phyloP scores from a whole-genome alignment of 1,140 invertebrate genomes.

The Aphaenogaster floridana region DNA sequence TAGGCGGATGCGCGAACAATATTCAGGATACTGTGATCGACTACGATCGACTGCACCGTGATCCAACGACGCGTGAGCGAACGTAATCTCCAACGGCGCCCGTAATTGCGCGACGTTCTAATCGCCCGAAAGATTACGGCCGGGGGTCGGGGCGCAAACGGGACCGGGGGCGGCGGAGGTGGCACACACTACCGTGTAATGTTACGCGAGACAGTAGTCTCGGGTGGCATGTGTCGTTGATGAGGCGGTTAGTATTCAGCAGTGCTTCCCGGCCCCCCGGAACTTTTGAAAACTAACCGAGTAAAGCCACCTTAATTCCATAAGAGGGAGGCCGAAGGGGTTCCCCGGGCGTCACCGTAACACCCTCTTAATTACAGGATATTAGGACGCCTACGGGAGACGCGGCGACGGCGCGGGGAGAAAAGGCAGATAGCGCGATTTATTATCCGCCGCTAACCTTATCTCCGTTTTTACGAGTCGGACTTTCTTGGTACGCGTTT shows the following conservation, averaged over 20 bases:
- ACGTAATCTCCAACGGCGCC: slow-evolving; percentile 62
- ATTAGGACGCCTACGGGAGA: slow-evolving; percentile 80
- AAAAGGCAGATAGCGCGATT: slow-evolving; percentile 74
- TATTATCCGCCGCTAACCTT: slow-evolving; percentile 73
- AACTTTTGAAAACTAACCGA: slow-evolving; percentile 86
- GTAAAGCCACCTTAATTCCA: slow-evolving; percentile 86
- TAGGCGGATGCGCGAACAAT: not conserved
- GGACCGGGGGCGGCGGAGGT: slow-evolving; percentile 63
- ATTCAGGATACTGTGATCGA: not conserved
- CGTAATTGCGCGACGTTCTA: slow-evolving; percentile 81
- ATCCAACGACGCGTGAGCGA: slow-evolving; percentile 9
- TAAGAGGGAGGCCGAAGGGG: slow-evolving; percentile 83
- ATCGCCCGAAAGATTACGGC: slow-evolving; percentile 84
- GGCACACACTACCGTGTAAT: slow-evolving; percentile 77
- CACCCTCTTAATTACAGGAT: slow-evolving; percentile 85
- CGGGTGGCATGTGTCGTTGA: slow-evolving; percentile 86
- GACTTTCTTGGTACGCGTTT: slow-evolving; percentile 53
- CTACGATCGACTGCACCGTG: slow-evolving; percentile 40
- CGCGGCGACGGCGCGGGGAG: slow-evolving; percentile 37
- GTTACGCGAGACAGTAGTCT: slow-evolving; percentile 79
- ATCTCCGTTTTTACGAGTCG: slow-evolving; percentile 71
- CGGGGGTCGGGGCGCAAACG: slow-evolving; percentile 68
- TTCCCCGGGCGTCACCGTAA: slow-evolving; percentile 82
- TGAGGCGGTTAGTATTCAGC: slow-evolving; percentile 87
- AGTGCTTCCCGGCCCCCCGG: slow-evolving; percentile 79